Base-by-base conservation (phyloP, 1,140 invertebrate genomes). In the Sminthurides bifidus region DNA sequence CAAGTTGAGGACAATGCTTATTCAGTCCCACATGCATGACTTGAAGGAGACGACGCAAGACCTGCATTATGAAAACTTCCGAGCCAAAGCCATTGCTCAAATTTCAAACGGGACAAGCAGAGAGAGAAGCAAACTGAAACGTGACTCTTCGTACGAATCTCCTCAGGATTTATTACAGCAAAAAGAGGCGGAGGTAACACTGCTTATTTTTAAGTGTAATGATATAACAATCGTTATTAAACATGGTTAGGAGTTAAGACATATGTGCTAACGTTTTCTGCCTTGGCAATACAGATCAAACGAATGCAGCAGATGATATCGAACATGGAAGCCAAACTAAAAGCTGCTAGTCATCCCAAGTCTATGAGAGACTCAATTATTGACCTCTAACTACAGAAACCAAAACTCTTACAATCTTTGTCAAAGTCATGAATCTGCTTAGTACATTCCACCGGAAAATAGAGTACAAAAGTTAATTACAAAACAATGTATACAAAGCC, bases 281-380 rank as follows among this genome's bases (percentile, higher is more conserved):
- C 14, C 30, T 41, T 43, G 2, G 41, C 27, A 29, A 27, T 76
- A 33, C 74, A 90, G 82, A 90, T 93, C 64, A 80, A 87, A 66
- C 78, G 87, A 66, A 93, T 93, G 92, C 91, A 95, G 74, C 89
- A 94, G 70, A 93, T 94, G 81, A 76, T 97, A 54, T 82, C 85
- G 26, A 87, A 92, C 72, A 97, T 97, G 92, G 90, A 97, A 75
- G 87, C 92, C 65, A 89, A 94, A 74, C 79, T 96, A 27, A 87
- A 89, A 73, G 81, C 82, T 58, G 82, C 81, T 52, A 81, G 81
- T 65, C 78, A 81, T 67, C 74, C 77, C 58, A 55, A 44, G 30
- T 46, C 55, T 27, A 30, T 26, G 15, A 10, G 54, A 40, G 59
- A 60, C 15, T 54, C 54, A 38, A 52, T 53, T 10, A 60, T 60